phyloP scores from a whole-genome alignment of 1,140 invertebrate genomes.

The Drosophila tsacasi region DNA sequence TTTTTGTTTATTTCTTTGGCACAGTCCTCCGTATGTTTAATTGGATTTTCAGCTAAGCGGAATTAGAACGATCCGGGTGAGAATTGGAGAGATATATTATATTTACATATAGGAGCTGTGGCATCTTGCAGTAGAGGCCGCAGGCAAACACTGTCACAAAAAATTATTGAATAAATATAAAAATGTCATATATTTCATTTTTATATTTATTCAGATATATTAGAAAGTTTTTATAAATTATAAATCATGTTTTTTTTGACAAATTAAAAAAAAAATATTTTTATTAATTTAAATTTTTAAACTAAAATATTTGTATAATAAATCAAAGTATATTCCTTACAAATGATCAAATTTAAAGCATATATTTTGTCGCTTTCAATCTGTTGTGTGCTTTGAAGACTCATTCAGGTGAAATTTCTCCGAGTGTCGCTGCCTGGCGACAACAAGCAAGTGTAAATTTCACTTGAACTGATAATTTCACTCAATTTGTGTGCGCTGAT shows the following conservation, averaged over 20 bases:
- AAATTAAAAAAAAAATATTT: too few species aligned
- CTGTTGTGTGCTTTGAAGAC: rapidly evolving
- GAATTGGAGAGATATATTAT: conserved; percentile 14
- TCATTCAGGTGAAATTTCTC: neutral
- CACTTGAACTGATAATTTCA: conserved; percentile 84
- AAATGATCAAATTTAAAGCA: neutral
- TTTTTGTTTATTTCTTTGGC: conserved; percentile 30
- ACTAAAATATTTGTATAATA: neutral
- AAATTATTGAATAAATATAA: neutral
- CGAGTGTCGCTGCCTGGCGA: conserved; percentile 34
- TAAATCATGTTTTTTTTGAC: neutral
- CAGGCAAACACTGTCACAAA: conserved; percentile 1
- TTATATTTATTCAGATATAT: too few species aligned
- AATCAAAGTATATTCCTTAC: neutral
- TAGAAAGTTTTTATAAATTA: too few species aligned
- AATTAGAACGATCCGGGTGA: conserved; percentile 31
- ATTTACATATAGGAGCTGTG: conserved; percentile 16
- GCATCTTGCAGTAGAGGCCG: neutral
- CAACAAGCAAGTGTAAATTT: conserved; percentile 81
- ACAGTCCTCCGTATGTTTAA: conserved; percentile 48
- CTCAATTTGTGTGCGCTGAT: conserved; percentile 83
- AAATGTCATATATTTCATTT: too few species aligned
- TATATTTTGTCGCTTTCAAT: neutral
- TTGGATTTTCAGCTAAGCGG: conserved; percentile 65
- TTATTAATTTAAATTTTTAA: too few species aligned